Evolutionary conservation across 2,888 invertebrate species (phyloP).

Genomic region (Amaurobius ferox): DNA sequence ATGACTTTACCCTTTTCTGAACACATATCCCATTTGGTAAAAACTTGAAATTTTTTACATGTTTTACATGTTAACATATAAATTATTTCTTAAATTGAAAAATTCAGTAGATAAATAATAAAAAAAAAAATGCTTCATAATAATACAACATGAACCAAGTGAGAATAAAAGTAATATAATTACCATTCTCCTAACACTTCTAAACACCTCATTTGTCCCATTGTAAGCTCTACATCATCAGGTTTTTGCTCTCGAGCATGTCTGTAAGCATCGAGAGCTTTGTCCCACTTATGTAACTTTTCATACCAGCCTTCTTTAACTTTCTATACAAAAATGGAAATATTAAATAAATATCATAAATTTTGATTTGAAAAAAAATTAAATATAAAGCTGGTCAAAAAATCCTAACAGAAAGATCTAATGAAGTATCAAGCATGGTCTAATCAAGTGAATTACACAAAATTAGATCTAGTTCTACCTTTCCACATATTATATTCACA

Average conservation of each 20-base stretch:
- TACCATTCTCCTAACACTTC: conserved; percentile 99
- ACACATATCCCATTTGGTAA: no score
- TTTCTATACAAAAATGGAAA: conserved; percentile 67
- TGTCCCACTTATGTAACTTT: conserved; percentile 99
- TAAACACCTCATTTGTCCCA: conserved; percentile 96
- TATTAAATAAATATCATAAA: not conserved
- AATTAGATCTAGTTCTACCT: no score
- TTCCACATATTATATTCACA: no score
- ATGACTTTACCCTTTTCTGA: no score
- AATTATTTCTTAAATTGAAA: no score
- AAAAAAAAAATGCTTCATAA: no score
- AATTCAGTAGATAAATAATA: no score
- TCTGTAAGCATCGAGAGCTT: conserved; percentile 90
- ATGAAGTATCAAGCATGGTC: no score
- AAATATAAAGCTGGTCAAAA: not conserved
- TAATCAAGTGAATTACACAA: no score
- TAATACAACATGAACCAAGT: not conserved
- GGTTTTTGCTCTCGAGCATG: conserved; percentile 78
- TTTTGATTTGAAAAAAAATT: not conserved
- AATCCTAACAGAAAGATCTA: not conserved
- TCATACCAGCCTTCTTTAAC: conserved; percentile 97
- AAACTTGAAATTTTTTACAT: no score
- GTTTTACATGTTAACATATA: no score
- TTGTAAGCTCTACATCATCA: conserved; percentile 86
- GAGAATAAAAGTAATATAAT: conserved; percentile 51